Conservation (phyloP, 2,888 invertebrate genomes). For the Omphaloscelis lunosa region DNA sequence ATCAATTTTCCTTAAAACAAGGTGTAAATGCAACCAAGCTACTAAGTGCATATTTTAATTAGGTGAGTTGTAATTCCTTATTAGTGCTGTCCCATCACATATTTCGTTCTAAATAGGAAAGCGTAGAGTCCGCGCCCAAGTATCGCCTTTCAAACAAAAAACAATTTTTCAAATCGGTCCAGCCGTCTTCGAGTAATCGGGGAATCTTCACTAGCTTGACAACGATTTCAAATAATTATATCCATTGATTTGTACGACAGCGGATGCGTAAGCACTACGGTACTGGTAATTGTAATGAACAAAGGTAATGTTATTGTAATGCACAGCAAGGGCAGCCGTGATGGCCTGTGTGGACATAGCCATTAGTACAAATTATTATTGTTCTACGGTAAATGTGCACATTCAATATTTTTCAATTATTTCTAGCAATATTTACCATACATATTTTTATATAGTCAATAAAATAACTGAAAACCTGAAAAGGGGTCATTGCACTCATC, state of each 20-base stretch:
- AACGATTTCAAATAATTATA: not conserved
- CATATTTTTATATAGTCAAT: too few relatives aligned
- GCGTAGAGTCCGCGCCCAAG: too few relatives aligned
- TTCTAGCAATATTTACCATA: not conserved
- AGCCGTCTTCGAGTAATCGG: too few relatives aligned
- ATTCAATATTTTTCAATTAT: not conserved
- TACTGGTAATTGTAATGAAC: not conserved
- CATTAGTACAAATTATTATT: not conserved
- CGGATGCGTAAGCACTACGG: not conserved
- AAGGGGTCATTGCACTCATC: not conserved
- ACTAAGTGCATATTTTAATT: too few relatives aligned
- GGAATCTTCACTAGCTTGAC: not conserved
- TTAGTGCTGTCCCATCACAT: too few relatives aligned
- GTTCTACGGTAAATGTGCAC: not conserved
- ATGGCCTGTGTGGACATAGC: not conserved
- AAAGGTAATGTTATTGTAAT: not conserved
- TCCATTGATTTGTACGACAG: slow-evolving; percentile 2
- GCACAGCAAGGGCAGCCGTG: not conserved
- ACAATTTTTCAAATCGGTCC: too few relatives aligned
- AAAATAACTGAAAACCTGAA: not conserved
- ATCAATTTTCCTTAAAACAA: too few relatives aligned
- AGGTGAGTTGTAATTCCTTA: too few relatives aligned
- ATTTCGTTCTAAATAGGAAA: too few relatives aligned
- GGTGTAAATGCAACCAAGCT: too few relatives aligned
- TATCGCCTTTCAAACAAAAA: too few relatives aligned